Evolutionary conservation across 2,888 invertebrate species (phyloP).

Genomic region (Torymus tubicola): DNA sequence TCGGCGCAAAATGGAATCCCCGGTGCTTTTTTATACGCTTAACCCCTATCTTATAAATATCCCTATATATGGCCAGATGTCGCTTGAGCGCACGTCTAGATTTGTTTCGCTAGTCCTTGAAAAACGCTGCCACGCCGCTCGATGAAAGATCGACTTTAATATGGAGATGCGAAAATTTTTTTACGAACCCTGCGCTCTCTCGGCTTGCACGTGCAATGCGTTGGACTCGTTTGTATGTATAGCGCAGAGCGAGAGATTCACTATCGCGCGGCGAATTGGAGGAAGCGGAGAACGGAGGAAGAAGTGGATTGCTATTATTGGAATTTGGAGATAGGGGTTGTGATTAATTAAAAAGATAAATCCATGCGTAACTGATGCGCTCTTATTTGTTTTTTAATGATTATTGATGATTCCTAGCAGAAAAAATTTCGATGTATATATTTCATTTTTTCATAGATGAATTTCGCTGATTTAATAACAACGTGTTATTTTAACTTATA

Average conservation of each 20-base stretch:
- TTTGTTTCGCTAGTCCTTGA: neutral
- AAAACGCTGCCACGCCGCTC: neutral
- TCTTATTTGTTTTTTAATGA: too few relatives aligned
- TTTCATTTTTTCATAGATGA: too few relatives aligned
- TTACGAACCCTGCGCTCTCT: neutral
- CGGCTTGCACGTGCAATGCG: too few relatives aligned
- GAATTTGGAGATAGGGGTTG: neutral
- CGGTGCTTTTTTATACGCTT: too few relatives aligned
- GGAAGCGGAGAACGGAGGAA: neutral
- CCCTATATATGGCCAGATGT: slow-evolving; percentile 22
- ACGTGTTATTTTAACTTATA: too few relatives aligned
- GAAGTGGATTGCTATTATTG: neutral
- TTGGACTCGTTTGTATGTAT: neutral
- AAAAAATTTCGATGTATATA: too few relatives aligned
- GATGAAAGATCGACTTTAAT: slow-evolving; percentile 43
- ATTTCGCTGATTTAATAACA: too few relatives aligned
- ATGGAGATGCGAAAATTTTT: slow-evolving; percentile 29
- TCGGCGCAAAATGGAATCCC: neutral
- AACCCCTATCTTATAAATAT: slow-evolving; percentile 33
- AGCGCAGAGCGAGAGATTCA: neutral
- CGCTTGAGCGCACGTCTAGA: neutral
- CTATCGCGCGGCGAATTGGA: too few relatives aligned
- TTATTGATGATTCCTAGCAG: too few relatives aligned
- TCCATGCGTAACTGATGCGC: neutral
- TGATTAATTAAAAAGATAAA: neutral